Conservation (phyloP, 2,113 vertebrate genomes). For the Notothenia rossii region DNA sequence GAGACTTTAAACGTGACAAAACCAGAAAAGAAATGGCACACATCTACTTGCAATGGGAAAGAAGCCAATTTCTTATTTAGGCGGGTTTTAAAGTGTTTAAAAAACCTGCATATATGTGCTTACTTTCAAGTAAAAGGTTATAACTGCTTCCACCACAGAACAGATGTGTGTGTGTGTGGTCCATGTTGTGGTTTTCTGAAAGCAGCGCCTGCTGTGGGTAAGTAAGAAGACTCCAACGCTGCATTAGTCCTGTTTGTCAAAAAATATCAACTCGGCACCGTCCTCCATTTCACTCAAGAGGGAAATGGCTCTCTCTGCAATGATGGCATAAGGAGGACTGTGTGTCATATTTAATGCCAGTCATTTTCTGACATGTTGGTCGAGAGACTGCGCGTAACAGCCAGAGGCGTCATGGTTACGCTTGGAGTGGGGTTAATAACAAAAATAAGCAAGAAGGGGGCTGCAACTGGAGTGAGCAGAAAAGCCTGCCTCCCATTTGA, state of each 20-base stretch:
- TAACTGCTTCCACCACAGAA: constrained; percentile 10
- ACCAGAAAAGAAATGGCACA: no score
- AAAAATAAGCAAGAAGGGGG: constrained; percentile 39
- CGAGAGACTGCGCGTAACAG: constrained; percentile 53
- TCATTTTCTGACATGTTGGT: constrained; percentile 68
- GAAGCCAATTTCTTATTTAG: no score
- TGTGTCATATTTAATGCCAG: constrained; percentile 72
- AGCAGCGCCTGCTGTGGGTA: constrained; percentile 7
- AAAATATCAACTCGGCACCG: constrained; percentile 22
- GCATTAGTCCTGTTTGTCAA: constrained; percentile 45
- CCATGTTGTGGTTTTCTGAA: constrained; percentile 26
- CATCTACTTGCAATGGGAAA: no score
- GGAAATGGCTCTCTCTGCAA: constrained; percentile 59
- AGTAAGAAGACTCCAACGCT: constrained; percentile 39
- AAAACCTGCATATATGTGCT: no score
- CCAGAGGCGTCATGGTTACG: constrained; percentile 57
- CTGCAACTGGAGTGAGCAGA: constrained; percentile 39
- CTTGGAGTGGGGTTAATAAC: constrained; percentile 64
- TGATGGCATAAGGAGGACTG: constrained; percentile 60
- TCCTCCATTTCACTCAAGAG: constrained; percentile 58
- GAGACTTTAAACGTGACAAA: no score
- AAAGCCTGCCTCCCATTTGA: constrained; percentile 42
- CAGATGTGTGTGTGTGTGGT: not conserved
- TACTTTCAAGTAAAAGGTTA: no score
- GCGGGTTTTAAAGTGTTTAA: no score